These are phyloP conservation scores for Thymallus thymallus DNA, from an alignment of 2,113 vertebrate genomes.

Conservation along the genomic window DNA sequence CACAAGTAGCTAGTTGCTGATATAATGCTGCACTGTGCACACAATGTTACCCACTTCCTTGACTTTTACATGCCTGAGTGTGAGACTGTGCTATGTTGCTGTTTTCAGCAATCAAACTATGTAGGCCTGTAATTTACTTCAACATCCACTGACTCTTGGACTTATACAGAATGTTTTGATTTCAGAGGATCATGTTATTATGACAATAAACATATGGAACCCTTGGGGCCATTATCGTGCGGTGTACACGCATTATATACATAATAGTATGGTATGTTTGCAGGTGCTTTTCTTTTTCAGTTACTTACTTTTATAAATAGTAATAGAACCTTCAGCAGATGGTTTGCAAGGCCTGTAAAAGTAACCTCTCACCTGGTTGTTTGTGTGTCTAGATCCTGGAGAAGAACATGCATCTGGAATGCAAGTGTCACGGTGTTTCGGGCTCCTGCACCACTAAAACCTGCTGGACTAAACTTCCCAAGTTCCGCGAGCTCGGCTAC, in stretches of 20 bases:
- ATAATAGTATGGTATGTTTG: too few relatives aligned
- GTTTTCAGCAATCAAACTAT: too few relatives aligned
- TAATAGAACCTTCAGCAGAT: not conserved
- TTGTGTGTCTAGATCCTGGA: constrained; percentile 83
- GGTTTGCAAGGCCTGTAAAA: not conserved
- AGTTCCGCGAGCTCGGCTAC: constrained; percentile 95
- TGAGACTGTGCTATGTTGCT: too few relatives aligned
- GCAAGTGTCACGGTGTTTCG: constrained; percentile 95
- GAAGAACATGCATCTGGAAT: constrained; percentile 94
- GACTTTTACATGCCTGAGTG: too few relatives aligned
- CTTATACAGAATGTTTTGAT: too few relatives aligned
- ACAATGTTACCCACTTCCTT: not conserved
- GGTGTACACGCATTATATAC: too few relatives aligned
- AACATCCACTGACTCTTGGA: too few relatives aligned
- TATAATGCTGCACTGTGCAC: not conserved
- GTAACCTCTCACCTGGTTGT: constrained; percentile 15
- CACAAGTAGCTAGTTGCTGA: not conserved
- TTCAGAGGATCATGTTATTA: too few relatives aligned
- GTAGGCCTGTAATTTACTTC: too few relatives aligned
- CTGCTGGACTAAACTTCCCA: constrained; percentile 97
- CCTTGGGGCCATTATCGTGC: too few relatives aligned
- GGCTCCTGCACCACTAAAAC: constrained; percentile 98
- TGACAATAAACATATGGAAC: too few relatives aligned
- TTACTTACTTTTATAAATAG: not conserved
- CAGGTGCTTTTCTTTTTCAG: not conserved